A percentile compares a stretch with the other conserved stretches of the same genome.
Evolutionary conservation across 2,113 vertebrate species (phyloP).

Genomic region (Pelodiscus sinensis): DNA sequence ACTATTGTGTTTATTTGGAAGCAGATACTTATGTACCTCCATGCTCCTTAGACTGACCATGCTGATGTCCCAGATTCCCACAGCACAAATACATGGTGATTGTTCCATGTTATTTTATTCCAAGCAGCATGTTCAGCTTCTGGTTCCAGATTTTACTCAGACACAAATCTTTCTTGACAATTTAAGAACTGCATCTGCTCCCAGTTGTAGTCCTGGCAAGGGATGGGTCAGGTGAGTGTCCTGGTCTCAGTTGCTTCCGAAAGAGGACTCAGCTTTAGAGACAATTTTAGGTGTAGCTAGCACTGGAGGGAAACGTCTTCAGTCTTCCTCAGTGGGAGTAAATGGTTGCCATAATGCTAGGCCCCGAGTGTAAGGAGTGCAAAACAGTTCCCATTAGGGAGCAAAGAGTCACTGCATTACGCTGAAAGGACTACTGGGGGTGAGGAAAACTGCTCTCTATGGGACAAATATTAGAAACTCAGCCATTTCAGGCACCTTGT

Average conservation of each 20-base stretch:
- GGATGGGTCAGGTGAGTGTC: not conserved
- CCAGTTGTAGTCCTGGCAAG: not conserved
- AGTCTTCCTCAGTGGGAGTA: not conserved
- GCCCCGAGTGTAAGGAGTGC: not conserved
- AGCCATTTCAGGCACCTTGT: not conserved
- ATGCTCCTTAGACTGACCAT: no score
- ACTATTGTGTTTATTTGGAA: not conserved
- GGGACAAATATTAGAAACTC: not conserved
- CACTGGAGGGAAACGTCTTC: accelerated
- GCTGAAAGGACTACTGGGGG: not conserved
- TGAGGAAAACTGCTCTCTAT: not conserved
- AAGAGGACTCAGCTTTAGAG: not conserved
- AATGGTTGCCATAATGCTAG: not conserved
- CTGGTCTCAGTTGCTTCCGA: not conserved
- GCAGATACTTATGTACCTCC: not conserved
- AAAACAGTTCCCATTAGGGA: not conserved
- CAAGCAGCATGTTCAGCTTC: not conserved
- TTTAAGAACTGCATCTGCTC: not conserved
- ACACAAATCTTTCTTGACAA: not conserved
- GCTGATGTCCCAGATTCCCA: not conserved
- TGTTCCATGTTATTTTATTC: not conserved
- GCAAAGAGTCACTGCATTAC: not conserved
- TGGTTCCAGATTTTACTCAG: not conserved
- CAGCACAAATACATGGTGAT: not conserved
- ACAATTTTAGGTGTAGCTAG: not conserved